Percentiles rank a stretch among this genome's conserved stretches.
These are phyloP conservation scores for Furcula furcula DNA, from an alignment of 2,888 invertebrate genomes.

Conservation along the genomic window DNA sequence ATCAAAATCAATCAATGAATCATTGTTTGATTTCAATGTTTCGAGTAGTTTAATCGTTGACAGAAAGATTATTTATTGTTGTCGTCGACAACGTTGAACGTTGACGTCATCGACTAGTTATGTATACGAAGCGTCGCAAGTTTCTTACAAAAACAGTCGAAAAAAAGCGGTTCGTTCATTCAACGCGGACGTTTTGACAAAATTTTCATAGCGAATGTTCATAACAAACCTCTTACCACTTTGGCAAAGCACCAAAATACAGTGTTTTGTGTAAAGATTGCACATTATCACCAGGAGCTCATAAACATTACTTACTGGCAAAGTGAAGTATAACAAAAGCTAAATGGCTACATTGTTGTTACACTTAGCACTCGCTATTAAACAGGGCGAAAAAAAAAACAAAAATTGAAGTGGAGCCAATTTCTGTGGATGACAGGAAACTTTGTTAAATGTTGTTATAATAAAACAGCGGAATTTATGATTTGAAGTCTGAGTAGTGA, in stretches of 20 bases:
- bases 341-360: conserved; percentile 36
- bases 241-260: conserved; percentile 33
- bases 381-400: conserved; percentile 33
- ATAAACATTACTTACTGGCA: conserved; percentile 26
- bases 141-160: too few species aligned
- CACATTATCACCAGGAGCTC: conserved; percentile 25
- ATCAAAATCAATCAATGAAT: too few species aligned
- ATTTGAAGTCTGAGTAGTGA: conserved; percentile 49
- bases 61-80: too few species aligned
- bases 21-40: too few species aligned
- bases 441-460: conserved; percentile 62
- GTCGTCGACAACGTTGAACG: too few species aligned
- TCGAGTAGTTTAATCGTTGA: too few species aligned
- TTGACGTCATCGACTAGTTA: too few species aligned
- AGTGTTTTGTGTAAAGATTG: conserved; percentile 27
- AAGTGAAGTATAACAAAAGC: conserved; percentile 29
- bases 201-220: too few species aligned
- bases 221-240: conserved; percentile 31
- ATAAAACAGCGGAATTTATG: conserved; percentile 60
- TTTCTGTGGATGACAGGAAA: conserved; percentile 59
- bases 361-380: conserved; percentile 38
- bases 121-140: too few species aligned
- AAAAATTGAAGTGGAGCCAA: conserved; percentile 49
- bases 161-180: too few species aligned
- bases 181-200: too few species aligned